These are phyloP conservation scores for Intellagama lesueurii DNA, from an alignment of 2,797 vertebrate species.

Conservation along the genomic window DNA sequence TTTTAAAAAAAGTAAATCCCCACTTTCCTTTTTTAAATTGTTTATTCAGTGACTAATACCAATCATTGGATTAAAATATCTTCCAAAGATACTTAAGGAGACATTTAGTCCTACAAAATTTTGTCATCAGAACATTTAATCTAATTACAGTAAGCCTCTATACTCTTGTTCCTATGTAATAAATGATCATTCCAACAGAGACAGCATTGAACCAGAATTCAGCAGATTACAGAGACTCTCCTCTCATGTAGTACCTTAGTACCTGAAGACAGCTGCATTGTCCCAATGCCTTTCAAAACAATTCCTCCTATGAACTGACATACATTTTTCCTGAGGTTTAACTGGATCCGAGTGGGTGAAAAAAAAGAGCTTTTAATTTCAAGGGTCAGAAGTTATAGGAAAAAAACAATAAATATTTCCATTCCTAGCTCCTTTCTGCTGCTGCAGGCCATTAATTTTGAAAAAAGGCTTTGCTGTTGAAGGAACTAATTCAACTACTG, in stretches of 20 bases:
- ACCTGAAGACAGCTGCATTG: constrained; percentile 50
- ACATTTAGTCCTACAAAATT: background rate
- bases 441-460: constrained; percentile 67
- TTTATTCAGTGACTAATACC: background rate
- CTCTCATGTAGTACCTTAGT: constrained; percentile 18
- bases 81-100: background rate
- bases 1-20: background rate
- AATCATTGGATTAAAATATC: background rate
- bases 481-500: constrained; percentile 55
- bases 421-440: constrained; percentile 60
- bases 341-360: constrained; percentile 62
- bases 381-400: constrained; percentile 73
- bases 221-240: background rate
- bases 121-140: background rate
- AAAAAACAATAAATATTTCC: constrained; percentile 72
- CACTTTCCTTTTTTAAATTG: background rate
- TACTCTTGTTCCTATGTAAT: background rate
- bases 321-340: constrained; percentile 72
- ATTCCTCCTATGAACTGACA: constrained; percentile 59
- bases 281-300: constrained; percentile 61
- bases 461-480: constrained; percentile 62
- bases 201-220: background rate
- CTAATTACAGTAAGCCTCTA: background rate
- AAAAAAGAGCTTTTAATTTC: constrained; percentile 77
- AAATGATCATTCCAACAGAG: background rate